A percentile compares a stretch with the other conserved stretches of the same genome.
phyloP scores from a whole-genome alignment of 2,888 invertebrate genomes.

The Leucophenga maculata region DNA sequence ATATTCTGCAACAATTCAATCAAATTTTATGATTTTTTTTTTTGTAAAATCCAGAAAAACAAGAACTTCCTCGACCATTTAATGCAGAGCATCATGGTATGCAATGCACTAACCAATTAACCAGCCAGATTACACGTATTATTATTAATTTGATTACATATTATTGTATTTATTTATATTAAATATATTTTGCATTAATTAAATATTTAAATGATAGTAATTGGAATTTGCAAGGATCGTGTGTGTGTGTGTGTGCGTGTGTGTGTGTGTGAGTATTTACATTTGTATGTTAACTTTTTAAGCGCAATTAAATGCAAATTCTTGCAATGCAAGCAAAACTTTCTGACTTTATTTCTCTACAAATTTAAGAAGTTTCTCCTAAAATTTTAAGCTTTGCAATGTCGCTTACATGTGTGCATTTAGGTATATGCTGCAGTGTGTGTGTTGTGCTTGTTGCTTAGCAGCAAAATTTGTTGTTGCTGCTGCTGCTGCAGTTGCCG shows the following conservation, averaged over 20 bases:
- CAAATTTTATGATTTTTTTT: too few relatives aligned
- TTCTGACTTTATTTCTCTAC: background rate
- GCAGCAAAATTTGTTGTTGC: too few relatives aligned
- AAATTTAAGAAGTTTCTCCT: background rate
- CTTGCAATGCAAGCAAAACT: background rate
- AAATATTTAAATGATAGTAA: constrained; percentile 6
- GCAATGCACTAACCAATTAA: too few relatives aligned
- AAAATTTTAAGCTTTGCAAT: background rate
- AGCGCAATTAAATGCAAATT: constrained; percentile 33
- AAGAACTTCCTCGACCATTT: too few relatives aligned
- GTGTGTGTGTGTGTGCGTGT: constrained; percentile 7
- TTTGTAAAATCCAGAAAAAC: too few relatives aligned
- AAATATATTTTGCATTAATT: background rate
- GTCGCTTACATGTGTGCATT: background rate
- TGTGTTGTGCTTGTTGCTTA: too few relatives aligned
- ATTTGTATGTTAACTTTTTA: constrained; percentile 23
- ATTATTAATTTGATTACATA: too few relatives aligned
- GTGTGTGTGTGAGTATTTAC: constrained; percentile 12
- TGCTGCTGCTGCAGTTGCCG: too few relatives aligned
- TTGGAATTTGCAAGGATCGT: background rate
- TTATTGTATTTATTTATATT: background rate
- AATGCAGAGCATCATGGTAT: too few relatives aligned
- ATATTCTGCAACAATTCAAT: too few relatives aligned
- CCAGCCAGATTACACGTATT: too few relatives aligned
- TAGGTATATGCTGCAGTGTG: too few relatives aligned